phyloP scores from a whole-genome alignment of 2,888 invertebrate genomes.

The Syritta pipiens region DNA sequence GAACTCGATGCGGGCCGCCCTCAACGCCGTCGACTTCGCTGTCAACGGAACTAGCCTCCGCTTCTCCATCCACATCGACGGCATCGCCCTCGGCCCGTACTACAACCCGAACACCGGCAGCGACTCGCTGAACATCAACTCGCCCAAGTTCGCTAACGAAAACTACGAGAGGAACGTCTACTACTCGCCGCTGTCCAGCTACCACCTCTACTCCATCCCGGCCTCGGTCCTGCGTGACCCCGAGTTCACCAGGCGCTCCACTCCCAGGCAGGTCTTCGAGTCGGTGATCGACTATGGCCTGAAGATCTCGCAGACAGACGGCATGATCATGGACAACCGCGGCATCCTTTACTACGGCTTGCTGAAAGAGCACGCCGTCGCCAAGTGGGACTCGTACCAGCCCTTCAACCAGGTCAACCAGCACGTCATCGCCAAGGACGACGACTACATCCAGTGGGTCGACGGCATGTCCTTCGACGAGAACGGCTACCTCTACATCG shows the following conservation, averaged over 20 bases:
- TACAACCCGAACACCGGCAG: slow-evolving; percentile 76
- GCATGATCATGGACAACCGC: slow-evolving; percentile 87
- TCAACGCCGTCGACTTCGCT: slow-evolving; percentile 82
- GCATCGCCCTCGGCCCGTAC: slow-evolving; percentile 86
- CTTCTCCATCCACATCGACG: slow-evolving; percentile 84
- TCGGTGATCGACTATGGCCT: slow-evolving; percentile 82
- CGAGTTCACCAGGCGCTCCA: slow-evolving; percentile 77
- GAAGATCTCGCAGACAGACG: slow-evolving; percentile 85
- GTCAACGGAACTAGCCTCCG: slow-evolving; percentile 82
- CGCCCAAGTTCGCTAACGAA: slow-evolving; percentile 69
- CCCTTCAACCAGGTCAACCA: slow-evolving; percentile 82
- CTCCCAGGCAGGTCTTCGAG: slow-evolving; percentile 72
- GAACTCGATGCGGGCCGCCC: slow-evolving; percentile 83
- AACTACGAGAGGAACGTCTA: slow-evolving; percentile 81
- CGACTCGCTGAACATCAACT: slow-evolving; percentile 63
- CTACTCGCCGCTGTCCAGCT: slow-evolving; percentile 86
- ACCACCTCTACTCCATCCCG: slow-evolving; percentile 84
- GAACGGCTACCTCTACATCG: slow-evolving; percentile 83
- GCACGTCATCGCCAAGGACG: slow-evolving; percentile 84
- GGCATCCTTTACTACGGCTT: slow-evolving; percentile 86
- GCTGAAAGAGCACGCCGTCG: slow-evolving; percentile 84
- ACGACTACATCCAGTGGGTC: slow-evolving; percentile 86
- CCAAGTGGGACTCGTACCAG: slow-evolving; percentile 84
- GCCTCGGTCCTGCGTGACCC: slow-evolving; percentile 83
- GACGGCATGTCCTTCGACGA: slow-evolving; percentile 83